phyloP scores from a whole-genome alignment of 1,140 invertebrate genomes.

The Colletes latitarsis region DNA sequence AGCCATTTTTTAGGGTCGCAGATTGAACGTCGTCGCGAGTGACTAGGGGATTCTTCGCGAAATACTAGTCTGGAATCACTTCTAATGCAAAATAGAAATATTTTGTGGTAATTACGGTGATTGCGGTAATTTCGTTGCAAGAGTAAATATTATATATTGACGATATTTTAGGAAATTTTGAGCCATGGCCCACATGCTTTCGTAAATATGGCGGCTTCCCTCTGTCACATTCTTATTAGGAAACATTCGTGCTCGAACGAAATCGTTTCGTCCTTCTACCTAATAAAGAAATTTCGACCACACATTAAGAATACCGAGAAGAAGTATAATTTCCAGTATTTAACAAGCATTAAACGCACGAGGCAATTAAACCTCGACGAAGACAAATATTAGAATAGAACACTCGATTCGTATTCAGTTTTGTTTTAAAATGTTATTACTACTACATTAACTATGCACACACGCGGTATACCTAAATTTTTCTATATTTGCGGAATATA shows the following conservation, averaged over 20 bases:
- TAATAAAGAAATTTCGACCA: neutral
- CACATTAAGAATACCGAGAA: neutral
- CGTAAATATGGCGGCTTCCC: slow-evolving; percentile 24
- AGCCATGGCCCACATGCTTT: slow-evolving; percentile 45
- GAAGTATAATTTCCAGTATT: neutral
- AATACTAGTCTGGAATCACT: no score
- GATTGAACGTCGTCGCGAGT: neutral
- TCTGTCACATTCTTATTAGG: neutral
- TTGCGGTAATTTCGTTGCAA: no score
- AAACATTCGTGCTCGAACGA: neutral
- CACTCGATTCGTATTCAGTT: neutral
- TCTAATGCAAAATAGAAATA: no score
- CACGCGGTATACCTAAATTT: neutral
- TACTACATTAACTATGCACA: neutral
- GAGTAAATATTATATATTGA: no score
- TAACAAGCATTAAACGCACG: neutral
- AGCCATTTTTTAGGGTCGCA: neutral
- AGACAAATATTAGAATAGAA: slow-evolving; percentile 19
- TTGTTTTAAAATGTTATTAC: neutral
- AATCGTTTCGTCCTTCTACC: neutral
- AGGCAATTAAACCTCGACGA: slow-evolving; percentile 7
- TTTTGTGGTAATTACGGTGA: no score
- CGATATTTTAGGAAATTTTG: slow-evolving; percentile 18
- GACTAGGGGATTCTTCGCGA: no score
- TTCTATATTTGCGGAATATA: slow-evolving; percentile 1